Conservation (phyloP, 2,113 vertebrate genomes). For the Pardalotus punctatus region DNA sequence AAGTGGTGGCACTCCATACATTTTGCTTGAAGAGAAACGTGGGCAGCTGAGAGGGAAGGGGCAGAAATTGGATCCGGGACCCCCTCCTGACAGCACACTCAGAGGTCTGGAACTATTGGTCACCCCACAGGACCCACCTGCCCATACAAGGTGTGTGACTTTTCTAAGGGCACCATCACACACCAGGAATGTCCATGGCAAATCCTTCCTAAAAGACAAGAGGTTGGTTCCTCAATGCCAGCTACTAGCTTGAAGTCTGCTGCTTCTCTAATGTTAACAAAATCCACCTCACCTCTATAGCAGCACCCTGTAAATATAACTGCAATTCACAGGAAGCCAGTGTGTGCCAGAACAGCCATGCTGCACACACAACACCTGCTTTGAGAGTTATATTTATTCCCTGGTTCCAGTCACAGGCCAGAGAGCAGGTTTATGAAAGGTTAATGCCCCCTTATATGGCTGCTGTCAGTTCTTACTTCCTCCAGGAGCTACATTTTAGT, state of each 20-base stretch:
- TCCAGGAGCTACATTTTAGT: not conserved
- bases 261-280: not conserved
- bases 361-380: not conserved
- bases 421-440: slow-evolving; percentile 53
- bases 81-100: not conserved
- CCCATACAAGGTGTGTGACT: too few species aligned
- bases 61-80: not conserved
- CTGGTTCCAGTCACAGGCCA: slow-evolving; percentile 19
- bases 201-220: not conserved
- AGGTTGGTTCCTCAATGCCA: not conserved
- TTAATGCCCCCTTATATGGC: slow-evolving; percentile 52
- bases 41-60: not conserved
- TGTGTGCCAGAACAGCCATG: not conserved
- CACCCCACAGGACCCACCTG: not conserved
- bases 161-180: not conserved
- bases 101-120: not conserved
- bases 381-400: not conserved
- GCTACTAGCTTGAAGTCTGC: not conserved
- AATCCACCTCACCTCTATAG: not conserved
- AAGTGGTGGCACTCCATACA: too few species aligned
- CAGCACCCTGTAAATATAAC: not conserved
- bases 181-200: not conserved
- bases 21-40: not conserved
- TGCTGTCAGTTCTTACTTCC: slow-evolving; percentile 25
- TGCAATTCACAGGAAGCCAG: not conserved